Base-by-base conservation (phyloP, 2,888 invertebrate species). In the Pseudanteris insignis region DNA sequence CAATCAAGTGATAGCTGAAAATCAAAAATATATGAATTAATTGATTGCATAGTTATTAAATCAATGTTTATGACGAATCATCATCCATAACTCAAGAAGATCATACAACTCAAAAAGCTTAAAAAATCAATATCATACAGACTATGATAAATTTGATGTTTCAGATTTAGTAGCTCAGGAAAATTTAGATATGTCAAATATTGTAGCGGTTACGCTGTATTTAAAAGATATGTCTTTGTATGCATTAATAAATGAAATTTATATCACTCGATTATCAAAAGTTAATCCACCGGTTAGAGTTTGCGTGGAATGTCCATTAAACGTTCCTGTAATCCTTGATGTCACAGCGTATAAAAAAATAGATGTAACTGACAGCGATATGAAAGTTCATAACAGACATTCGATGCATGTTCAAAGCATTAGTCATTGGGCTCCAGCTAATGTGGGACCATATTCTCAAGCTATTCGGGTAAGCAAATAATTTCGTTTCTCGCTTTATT, bases 381-480 rank as follows among this genome's bases (percentile, higher is more conserved):
- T 71, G 44, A 71, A 74, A 67, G 63, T 72, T 53, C 70, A 74
- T 32, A 74, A 75, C 68, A 85, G 91, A 58, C 84, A 88, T 63
- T 92, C 91, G 4, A 91, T 96, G 91, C 96, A 96, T 78, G 95
- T 96, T 28, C 96, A 96, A 81, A 91, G 95, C 62, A 88, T 96
- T 70, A 96, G 95, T 15, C 95, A 96, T 79, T 96, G 96, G 96
- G 95, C 96, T n/a, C 96, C 96, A 0, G 95, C 96, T 58, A 96
- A 94, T 78, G 96, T 96, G 70, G 96, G 96, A 33, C 96, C 96
- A 3, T 96, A 96, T 78, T 96, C 96, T 77, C 96, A 96, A 82
- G 91, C 92, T 1, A 86, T 92, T 58, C 87, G 89, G 84, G 92
- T 92, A 80, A 80, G 82, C n/a, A n/a, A n/a, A n/a, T n/a, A n/a